Base-by-base conservation (phyloP, 2,797 vertebrate species). In the Pelodytes ibericus region DNA sequence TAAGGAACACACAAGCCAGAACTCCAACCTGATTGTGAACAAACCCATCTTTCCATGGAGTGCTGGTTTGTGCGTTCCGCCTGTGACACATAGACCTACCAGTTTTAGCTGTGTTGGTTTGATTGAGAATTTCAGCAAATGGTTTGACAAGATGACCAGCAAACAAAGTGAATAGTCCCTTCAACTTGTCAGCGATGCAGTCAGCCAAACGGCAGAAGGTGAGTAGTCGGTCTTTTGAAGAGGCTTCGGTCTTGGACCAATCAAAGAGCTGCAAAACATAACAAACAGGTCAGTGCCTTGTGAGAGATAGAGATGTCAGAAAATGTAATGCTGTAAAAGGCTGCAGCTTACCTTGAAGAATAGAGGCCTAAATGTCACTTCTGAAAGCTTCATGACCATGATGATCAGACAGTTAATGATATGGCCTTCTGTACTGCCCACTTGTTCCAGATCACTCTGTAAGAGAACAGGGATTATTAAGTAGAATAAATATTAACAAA, bases 321-420 rank as follows among this genome's bases (percentile, higher is more conserved):
- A n/a, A n/a, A n/a, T n/a, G n/a, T n/a, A n/a, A n/a, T n/a, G 1
- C 22, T 20, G 11, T 30, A 51, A 36, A 63, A 13, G 11, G 24
- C 36, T 6, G 25, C 8, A 4, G 13, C 83, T 76, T 86, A 97
- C 97, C 95, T 96, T 99, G 83, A 98, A 99, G 89, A 99, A 98
- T 11, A 99, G 88, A 0, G 96, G 95, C 30, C 97, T 94, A 88
- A 99, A 99, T 0, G 95, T 95, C 80, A 95, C 91, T 82, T 99
- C 97, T 0, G 97, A 98, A 74, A 99, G 94, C 68, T 98, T 99
- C 90, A 99, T 94, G 79, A 99, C 89, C 97, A 99, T 96, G 80
- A 87, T 85, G 41, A 97, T 74, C 18, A 99, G 90, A 84, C 94
- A 96, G 79, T 93, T 92, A 51, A 98, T 93, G 80, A 97, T 89